These are phyloP conservation scores for Spisula subtruncata DNA, from an alignment of 2,888 invertebrate species.

Conservation along the genomic window DNA sequence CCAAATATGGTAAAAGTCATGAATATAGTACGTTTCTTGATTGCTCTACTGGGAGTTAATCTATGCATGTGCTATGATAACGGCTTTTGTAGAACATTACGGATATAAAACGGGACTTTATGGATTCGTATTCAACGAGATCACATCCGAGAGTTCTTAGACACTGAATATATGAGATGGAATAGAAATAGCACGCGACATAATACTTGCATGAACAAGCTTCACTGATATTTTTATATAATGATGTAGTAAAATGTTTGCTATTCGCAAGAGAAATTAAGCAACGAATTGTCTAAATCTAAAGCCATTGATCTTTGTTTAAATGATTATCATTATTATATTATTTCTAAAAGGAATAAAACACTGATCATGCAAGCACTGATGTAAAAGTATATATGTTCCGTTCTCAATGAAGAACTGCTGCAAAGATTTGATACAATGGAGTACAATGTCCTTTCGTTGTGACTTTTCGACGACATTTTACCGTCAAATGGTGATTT, in stretches of 20 bases:
- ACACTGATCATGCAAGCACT: no score
- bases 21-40: slow-evolving; percentile 5
- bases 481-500: not conserved
- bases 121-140: not conserved
- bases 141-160: not conserved
- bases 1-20: slow-evolving; percentile 12
- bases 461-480: not conserved
- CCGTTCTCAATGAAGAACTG: no score
- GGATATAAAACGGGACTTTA: not conserved
- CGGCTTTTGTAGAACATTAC: slow-evolving; percentile 1
- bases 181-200: not conserved
- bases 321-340: no score
- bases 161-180: not conserved
- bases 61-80: not conserved
- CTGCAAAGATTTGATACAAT: not conserved
- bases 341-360: no score
- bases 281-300: no score
- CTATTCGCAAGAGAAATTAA: no score
- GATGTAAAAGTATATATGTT: no score
- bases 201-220: no score
- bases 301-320: no score
- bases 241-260: no score
- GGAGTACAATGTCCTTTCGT: not conserved
- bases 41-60: not conserved
- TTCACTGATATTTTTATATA: no score